Percentiles rank a stretch among this genome's conserved stretches.
Conservation (phyloP, 2,888 invertebrate species). For the Leucophenga montana region DNA sequence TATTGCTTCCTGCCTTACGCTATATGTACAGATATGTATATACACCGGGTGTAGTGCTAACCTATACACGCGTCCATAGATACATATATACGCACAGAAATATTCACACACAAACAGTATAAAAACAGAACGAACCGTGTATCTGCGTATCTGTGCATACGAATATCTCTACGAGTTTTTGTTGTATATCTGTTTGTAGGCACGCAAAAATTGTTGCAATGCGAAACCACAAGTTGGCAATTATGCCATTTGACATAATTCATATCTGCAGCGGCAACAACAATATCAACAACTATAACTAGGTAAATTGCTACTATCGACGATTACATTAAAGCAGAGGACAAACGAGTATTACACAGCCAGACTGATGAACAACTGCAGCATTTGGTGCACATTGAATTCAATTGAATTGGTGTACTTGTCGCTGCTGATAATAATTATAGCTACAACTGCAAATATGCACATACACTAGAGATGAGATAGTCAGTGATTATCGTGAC, state of each 20-base stretch:
- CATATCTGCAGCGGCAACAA: constrained; percentile 50
- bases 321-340: background rate
- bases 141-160: background rate
- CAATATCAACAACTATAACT: background rate
- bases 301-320: background rate
- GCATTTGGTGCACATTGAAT: constrained; percentile 6
- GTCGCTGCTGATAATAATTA: constrained; percentile 7
- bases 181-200: background rate
- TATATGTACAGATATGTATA: background rate
- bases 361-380: background rate
- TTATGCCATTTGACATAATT: constrained; percentile 69
- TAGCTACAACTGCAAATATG: constrained; percentile 13
- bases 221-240: constrained; percentile 58
- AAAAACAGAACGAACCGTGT: constrained; percentile 9
- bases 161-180: background rate
- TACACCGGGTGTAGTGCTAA: background rate
- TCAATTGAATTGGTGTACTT: constrained; percentile 24
- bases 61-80: background rate
- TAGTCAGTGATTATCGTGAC: no score
- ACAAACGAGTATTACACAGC: no score
- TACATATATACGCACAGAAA: no score
- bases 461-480: background rate
- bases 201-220: constrained; percentile 23
- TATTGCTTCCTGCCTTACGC: constrained; percentile 67
- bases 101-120: no score